Evolutionary conservation across 2,888 invertebrate genomes (phyloP).

Genomic region (Lasioglossum vierecki): DNA sequence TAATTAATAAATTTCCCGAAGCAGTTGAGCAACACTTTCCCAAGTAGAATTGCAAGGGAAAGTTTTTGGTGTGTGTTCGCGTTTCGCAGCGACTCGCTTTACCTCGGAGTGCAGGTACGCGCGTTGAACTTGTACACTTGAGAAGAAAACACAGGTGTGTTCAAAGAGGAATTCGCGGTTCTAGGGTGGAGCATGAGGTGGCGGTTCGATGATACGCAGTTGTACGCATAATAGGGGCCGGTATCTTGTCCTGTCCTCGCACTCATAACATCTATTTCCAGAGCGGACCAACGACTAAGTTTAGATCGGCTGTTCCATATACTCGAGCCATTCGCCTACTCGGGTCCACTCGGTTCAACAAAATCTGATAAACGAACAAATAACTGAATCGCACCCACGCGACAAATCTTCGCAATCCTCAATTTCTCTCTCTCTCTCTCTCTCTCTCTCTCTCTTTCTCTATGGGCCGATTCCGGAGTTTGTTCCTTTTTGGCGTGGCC

Average conservation of each 20-base stretch:
- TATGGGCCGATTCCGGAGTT: background rate
- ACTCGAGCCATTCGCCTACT: slow-evolving; percentile 80
- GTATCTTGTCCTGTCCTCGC: slow-evolving; percentile 84
- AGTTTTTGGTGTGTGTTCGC: background rate
- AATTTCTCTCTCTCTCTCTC: background rate
- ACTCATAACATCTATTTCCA: slow-evolving; percentile 84
- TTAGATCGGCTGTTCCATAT: slow-evolving; percentile 83
- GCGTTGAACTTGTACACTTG: slow-evolving; percentile 5
- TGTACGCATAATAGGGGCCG: slow-evolving; percentile 71
- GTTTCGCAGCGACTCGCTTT: background rate
- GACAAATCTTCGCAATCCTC: slow-evolving; percentile 6
- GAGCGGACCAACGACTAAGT: slow-evolving; percentile 82
- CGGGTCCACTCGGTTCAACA: slow-evolving; percentile 71
- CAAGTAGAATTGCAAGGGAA: background rate
- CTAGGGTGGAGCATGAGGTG: slow-evolving; percentile 10
- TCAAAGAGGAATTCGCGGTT: background rate
- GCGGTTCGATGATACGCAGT: slow-evolving; percentile 46
- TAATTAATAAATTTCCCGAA: background rate
- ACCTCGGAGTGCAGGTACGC: background rate
- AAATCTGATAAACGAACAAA: slow-evolving; percentile 77
- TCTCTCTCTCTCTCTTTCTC: background rate
- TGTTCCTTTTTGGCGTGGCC: background rate
- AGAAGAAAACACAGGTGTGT: slow-evolving; percentile 15
- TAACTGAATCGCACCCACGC: slow-evolving; percentile 52
- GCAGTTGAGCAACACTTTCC: background rate